These are phyloP conservation scores for Erpornis zantholeuca DNA, from an alignment of 2,113 vertebrate species.

Conservation along the genomic window DNA sequence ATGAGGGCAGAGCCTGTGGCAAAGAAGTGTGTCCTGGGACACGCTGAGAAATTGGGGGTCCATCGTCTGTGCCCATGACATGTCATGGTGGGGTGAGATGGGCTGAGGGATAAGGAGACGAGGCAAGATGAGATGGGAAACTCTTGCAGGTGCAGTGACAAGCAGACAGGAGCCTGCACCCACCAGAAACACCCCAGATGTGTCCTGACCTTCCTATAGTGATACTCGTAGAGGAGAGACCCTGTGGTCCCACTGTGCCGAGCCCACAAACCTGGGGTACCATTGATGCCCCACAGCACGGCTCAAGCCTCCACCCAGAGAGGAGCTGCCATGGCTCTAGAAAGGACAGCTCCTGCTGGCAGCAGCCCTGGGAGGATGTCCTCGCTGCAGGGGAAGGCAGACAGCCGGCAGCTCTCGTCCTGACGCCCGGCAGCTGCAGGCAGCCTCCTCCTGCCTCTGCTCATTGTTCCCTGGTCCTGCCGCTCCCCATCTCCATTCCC, in stretches of 20 bases:
- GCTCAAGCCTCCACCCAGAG: neutral
- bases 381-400: neutral
- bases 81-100: neutral
- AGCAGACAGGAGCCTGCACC: neutral
- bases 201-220: neutral
- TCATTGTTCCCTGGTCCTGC: neutral
- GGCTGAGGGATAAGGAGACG: neutral
- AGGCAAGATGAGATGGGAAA: neutral
- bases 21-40: neutral
- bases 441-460: neutral
- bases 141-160: neutral
- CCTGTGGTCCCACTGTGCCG: neutral
- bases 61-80: too few species aligned
- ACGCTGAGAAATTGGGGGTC: too few species aligned
- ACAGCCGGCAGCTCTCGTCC: neutral
- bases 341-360: neutral
- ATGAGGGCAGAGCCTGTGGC: fast-evolving
- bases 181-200: neutral
- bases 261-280: neutral
- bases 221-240: neutral
- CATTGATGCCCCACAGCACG: fast-evolving
- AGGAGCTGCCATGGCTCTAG: neutral
- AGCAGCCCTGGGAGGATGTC: neutral
- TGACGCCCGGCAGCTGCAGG: neutral
- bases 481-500: neutral